Base-by-base conservation (phyloP, 1,140 invertebrate genomes). In the Drosophila nebulosa region DNA sequence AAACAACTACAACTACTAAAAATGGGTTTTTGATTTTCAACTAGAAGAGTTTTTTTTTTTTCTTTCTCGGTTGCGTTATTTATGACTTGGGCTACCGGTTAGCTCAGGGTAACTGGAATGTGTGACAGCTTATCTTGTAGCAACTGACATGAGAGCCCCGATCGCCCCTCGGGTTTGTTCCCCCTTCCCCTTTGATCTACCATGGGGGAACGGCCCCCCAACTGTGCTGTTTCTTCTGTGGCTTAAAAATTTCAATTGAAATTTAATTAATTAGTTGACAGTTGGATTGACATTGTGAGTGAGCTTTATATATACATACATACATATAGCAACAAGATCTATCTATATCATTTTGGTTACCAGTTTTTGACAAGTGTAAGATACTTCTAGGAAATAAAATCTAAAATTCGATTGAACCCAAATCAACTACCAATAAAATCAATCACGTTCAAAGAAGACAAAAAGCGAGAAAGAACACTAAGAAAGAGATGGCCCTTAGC, bases 181-280 rank as follows among this genome's bases (percentile, higher is more conserved):
- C 55, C 30, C 3, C 10, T 32, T 32, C 30, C 30, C 30, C 24
- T n/a, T 2, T 12, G 18, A 42, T 42, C 72, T 66, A 64, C 61
- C 57, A 66, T 56, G 14, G 18, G 42, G 42, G 57, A 35, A 21
- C 27, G 69, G 62, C 65, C 81, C 80, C 83, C 83, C 78, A 71
- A 86, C 78, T 78, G 81, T 67, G 81, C 64, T 35, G 39, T 46
- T 46, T 42, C 18, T 46, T n/a, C n/a, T n/a, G n/a, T 75, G 69
- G 68, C 64, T 83, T 73, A 74, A 79, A 64, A 83, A 83, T 83
- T 88, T 88, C 83, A 88, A 88, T 88, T 88, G 83, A 88, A 88
- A 88, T 88, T 88, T 88, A 88, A 88, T 88, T 88, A 88, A 88
- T 88, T 88, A 88, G 83, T 89, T 83, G 83, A 88, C 83, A 88